phyloP scores from a whole-genome alignment of 2,888 invertebrate genomes.

The Standfussiana lucernea region DNA sequence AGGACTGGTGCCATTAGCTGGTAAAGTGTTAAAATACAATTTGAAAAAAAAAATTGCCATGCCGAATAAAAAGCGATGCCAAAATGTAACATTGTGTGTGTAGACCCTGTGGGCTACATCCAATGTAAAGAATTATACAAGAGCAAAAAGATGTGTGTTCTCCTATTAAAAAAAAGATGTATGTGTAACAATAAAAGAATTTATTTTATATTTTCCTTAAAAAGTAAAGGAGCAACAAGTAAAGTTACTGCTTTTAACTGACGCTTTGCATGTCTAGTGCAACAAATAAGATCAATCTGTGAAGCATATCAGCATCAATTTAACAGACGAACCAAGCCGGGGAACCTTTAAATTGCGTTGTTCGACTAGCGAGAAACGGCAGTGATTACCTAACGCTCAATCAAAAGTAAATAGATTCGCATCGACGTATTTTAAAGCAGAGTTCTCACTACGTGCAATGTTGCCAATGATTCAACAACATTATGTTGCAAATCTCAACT shows the following conservation, averaged over 20 bases:
- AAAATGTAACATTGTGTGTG: too few species aligned
- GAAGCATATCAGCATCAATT: neutral
- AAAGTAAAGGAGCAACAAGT: neutral
- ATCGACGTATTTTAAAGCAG: slow-evolving; percentile 37
- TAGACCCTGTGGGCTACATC: too few species aligned
- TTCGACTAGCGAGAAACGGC: neutral
- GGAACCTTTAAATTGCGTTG: neutral
- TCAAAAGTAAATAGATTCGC: slow-evolving; percentile 48
- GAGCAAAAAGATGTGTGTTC: too few species aligned
- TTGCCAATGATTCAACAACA: neutral
- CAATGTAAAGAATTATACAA: too few species aligned
- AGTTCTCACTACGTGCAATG: neutral
- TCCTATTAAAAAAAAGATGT: too few species aligned
- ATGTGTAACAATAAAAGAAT: too few species aligned
- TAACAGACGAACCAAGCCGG: neutral
- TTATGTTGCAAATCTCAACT: neutral
- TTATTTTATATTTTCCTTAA: too few species aligned
- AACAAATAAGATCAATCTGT: neutral
- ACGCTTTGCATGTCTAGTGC: neutral
- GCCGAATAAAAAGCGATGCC: too few species aligned
- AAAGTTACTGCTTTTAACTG: neutral
- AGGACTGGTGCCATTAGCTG: neutral
- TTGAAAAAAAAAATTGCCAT: too few species aligned
- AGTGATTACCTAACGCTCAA: slow-evolving; percentile 45
- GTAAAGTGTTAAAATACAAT: neutral